These are phyloP conservation scores for Flexamia atlantica DNA, from an alignment of 2,888 invertebrate genomes.

Conservation along the genomic window DNA sequence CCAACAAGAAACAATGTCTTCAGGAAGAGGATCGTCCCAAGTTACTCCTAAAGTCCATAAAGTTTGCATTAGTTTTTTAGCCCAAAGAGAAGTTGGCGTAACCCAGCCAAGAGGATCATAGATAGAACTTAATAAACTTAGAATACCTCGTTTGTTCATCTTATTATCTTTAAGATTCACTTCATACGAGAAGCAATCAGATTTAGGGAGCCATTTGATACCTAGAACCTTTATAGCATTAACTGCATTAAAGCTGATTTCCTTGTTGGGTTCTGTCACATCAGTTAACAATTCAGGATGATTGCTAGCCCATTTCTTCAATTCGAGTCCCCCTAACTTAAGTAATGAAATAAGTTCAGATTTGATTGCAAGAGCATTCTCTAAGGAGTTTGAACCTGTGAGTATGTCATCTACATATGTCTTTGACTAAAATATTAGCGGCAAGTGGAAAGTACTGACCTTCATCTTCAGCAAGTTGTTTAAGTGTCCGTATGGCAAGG, in stretches of 20 bases:
- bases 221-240: conserved; percentile 14
- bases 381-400: neutral
- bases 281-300: conserved; percentile 9
- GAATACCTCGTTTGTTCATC: no score
- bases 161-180: no score
- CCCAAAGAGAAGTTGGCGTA: neutral
- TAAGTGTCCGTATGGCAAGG: conserved; percentile 9
- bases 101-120: neutral
- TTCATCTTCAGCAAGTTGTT: conserved; percentile 34
- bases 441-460: conserved; percentile 18
- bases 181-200: neutral
- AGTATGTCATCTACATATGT: conserved; percentile 32
- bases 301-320: conserved; percentile 61
- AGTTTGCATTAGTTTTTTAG: neutral
- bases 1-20: neutral
- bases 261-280: neutral
- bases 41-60: no score
- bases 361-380: neutral
- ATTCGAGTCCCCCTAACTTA: conserved; percentile 48
- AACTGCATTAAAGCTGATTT: neutral
- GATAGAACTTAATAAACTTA: no score
- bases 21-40: neutral
- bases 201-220: neutral
- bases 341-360: neutral
- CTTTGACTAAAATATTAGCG: neutral